Percentiles rank a stretch among this genome's conserved stretches.
phyloP scores from a whole-genome alignment of 2,113 vertebrate species.

The Leptobrachium ailaonicum region DNA sequence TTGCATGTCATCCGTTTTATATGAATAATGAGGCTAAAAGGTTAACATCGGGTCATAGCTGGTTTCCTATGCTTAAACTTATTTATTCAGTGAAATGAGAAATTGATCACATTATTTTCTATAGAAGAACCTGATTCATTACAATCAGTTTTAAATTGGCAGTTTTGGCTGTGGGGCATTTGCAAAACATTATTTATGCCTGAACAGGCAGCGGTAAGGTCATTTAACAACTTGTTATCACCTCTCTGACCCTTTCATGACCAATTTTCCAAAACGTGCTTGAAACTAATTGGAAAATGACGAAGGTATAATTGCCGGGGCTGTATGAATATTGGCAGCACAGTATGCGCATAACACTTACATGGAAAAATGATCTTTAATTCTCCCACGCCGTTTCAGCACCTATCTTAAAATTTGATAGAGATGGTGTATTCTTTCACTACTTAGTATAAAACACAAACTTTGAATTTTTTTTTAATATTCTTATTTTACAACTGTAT shows the following conservation, averaged over 20 bases:
- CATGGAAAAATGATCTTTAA: slow-evolving; percentile 3
- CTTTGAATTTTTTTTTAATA: no score
- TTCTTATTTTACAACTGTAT: no score
- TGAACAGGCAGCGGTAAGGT: slow-evolving; percentile 83
- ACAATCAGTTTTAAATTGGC: slow-evolving; percentile 96
- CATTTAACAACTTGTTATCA: slow-evolving; percentile 93
- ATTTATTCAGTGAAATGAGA: slow-evolving; percentile 99
- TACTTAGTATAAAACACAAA: no score
- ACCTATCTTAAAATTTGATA: neutral
- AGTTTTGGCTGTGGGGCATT: slow-evolving; percentile 84
- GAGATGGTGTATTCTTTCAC: no score
- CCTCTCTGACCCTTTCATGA: slow-evolving; percentile 80
- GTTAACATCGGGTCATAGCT: slow-evolving; percentile 88
- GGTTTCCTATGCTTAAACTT: slow-evolving; percentile 86
- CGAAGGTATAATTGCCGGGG: slow-evolving; percentile 38
- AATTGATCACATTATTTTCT: slow-evolving; percentile 99
- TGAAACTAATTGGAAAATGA: slow-evolving; percentile 51
- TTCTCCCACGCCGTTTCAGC: neutral
- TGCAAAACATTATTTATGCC: slow-evolving; percentile 89
- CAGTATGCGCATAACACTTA: slow-evolving; percentile 33
- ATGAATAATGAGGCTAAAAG: slow-evolving; percentile 90
- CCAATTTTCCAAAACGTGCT: slow-evolving; percentile 64
- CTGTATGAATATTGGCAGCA: slow-evolving; percentile 45
- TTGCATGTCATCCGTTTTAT: slow-evolving; percentile 79
- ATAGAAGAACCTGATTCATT: slow-evolving; percentile 96